These are phyloP conservation scores for Sparus aurata DNA, from an alignment of 2,797 vertebrate species.

Conservation along the genomic window DNA sequence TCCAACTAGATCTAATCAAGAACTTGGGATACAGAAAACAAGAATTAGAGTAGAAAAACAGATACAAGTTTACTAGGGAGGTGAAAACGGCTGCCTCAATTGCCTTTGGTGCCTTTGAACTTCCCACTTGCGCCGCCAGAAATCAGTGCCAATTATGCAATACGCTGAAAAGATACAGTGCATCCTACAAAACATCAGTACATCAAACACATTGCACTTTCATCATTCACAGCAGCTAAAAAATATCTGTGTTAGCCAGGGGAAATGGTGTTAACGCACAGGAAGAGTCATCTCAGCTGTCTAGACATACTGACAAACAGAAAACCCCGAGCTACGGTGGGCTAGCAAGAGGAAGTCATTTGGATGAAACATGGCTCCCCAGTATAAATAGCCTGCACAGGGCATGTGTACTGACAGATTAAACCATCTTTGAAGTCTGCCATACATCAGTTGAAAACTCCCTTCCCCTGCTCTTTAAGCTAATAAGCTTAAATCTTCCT, in stretches of 20 bases:
- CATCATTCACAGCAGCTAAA: constrained; percentile 17
- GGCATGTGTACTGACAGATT: constrained; percentile 86
- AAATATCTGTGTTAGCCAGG: constrained; percentile 23
- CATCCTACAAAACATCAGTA: constrained; percentile 37
- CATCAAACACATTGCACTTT: constrained; percentile 41
- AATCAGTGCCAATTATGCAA: constrained; percentile 38
- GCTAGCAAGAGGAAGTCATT: constrained; percentile 70
- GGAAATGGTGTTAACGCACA: constrained; percentile 51
- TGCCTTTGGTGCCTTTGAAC: constrained; percentile 18
- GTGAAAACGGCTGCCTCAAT: not conserved
- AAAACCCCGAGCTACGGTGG: constrained; percentile 48
- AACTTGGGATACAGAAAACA: constrained; percentile 5
- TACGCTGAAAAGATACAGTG: constrained; percentile 8
- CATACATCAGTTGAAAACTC: constrained; percentile 85
- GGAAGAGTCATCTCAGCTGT: constrained; percentile 63
- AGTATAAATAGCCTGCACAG: constrained; percentile 80
- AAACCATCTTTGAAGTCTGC: constrained; percentile 88
- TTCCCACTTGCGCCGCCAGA: constrained; percentile 6
- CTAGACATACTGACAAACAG: constrained; percentile 65
- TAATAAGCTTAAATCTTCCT: constrained; percentile 89
- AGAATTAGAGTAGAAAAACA: not conserved
- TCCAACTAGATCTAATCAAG: not conserved
- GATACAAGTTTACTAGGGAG: not conserved
- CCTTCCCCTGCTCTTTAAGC: constrained; percentile 85
- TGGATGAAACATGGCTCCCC: constrained; percentile 68